Evolutionary conservation across 2,797 vertebrate species (phyloP).

Genomic region (Alectoris magna): DNA sequence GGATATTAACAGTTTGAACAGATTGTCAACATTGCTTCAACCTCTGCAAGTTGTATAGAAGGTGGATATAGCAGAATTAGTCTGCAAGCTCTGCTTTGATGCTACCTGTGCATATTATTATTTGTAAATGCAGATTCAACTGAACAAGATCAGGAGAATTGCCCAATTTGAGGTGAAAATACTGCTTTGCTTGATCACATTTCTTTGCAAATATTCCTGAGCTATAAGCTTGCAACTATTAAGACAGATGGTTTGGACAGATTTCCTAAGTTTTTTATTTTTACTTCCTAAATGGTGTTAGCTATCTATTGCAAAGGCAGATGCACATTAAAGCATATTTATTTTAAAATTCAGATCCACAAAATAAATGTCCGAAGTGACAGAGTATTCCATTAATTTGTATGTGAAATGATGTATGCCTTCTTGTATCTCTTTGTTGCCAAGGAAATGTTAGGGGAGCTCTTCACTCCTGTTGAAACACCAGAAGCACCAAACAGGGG

Average conservation of each 20-base stretch:
- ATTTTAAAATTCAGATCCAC: neutral
- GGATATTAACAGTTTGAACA: neutral
- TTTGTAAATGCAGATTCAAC: neutral
- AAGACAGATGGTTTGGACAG: neutral
- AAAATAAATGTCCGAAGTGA: neutral
- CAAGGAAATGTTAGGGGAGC: conserved; percentile 98
- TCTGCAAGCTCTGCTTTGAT: neutral
- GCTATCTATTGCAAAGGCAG: neutral
- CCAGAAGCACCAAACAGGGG: conserved; percentile 98
- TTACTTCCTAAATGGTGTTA: neutral
- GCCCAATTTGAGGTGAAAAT: neutral
- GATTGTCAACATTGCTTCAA: neutral
- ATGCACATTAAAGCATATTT: neutral
- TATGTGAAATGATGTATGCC: neutral
- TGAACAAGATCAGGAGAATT: neutral
- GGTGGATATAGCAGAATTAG: neutral
- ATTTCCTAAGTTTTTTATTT: neutral
- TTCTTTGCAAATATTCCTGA: neutral
- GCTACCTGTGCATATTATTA: accelerated
- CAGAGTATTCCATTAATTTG: neutral
- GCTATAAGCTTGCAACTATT: neutral
- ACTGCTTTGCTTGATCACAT: neutral
- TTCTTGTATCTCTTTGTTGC: conserved; percentile 49
- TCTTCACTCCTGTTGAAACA: conserved; percentile 98
- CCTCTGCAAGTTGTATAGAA: neutral